A percentile compares a stretch with the other conserved stretches of the same genome.
phyloP scores from a whole-genome alignment of 2,797 vertebrate genomes.

The Cuculus canorus region DNA sequence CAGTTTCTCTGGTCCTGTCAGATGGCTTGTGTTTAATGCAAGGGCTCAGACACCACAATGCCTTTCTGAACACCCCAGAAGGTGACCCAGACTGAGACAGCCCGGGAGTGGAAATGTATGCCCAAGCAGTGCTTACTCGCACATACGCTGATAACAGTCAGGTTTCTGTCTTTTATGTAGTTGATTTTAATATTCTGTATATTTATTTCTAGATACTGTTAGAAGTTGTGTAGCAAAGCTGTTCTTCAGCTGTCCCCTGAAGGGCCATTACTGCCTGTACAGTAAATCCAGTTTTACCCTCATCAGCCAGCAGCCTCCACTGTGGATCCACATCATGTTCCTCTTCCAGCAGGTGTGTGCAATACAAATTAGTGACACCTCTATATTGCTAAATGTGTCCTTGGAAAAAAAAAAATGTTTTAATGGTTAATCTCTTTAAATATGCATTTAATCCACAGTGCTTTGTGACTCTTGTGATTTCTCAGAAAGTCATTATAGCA shows the following conservation, averaged over 20 bases:
- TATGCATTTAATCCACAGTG: neutral
- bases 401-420: too few species aligned
- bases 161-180: too few species aligned
- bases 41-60: neutral
- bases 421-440: neutral
- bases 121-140: neutral
- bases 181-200: neutral
- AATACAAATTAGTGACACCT: neutral
- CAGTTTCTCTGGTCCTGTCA: neutral
- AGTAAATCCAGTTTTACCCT: conserved; percentile 90
- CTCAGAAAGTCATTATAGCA: fast-evolving
- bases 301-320: conserved; percentile 86
- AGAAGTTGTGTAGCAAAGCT: conserved; percentile 88
- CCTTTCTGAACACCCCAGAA: neutral
- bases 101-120: fast-evolving
- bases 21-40: neutral
- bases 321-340: conserved; percentile 97
- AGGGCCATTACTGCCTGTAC: conserved; percentile 94
- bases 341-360: conserved; percentile 89
- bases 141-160: neutral
- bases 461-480: neutral
- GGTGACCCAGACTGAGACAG: neutral
- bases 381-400: neutral
- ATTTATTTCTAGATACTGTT: conserved; percentile 80
- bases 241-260: conserved; percentile 92